Evolutionary conservation across 2,888 invertebrate species (phyloP), one percentile per base, ranked within the genome.

Genomic region (Amiota minor): DNA sequence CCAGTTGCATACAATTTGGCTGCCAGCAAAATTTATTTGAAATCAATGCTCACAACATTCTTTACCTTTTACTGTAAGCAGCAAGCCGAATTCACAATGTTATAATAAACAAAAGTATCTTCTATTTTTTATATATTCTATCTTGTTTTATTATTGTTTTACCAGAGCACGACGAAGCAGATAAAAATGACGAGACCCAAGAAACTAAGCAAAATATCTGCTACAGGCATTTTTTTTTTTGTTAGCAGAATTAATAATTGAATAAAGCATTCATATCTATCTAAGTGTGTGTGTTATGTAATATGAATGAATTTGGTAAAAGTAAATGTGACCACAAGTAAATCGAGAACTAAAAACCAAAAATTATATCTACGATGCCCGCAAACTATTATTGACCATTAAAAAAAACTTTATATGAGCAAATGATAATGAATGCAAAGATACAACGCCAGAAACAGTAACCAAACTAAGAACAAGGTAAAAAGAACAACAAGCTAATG

Each of bases 11-110:
- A 86, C 82, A 85, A 83, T 83, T 83, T 86, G 83, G 82, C 86
- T 86, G 82, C 76, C 86, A 85, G 86, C 86, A 79, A 86, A 85
- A 85, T 83, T 86, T 85, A 86, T 86, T 86, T 85, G 82, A 85
- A 86, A 86, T 86, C 86, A 86, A 85, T 85, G 83, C 86, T 86
- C 86, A 82, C 85, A 35, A 35, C 35, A 86, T 83, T 86, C 86
- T 85, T 86, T 80, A 78, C 77, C 76, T 75, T 77, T 78, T 79
- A 74, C 74, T 20, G 59, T 12, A 20, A 16, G 11, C n/a, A 35
- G 6, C 35, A 35, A 35, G 35, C 6, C 35, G 6, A 35, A 8
- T 74, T 76, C 74, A 79, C 73, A 74, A 64, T 68, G 76, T 76
- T 72, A 76, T 14, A 35, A 35, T 23, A 47, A 4, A 49, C 45